Evolutionary conservation across 2,113 vertebrate genomes (phyloP).

Genomic region (Cyanoliseus patagonus): DNA sequence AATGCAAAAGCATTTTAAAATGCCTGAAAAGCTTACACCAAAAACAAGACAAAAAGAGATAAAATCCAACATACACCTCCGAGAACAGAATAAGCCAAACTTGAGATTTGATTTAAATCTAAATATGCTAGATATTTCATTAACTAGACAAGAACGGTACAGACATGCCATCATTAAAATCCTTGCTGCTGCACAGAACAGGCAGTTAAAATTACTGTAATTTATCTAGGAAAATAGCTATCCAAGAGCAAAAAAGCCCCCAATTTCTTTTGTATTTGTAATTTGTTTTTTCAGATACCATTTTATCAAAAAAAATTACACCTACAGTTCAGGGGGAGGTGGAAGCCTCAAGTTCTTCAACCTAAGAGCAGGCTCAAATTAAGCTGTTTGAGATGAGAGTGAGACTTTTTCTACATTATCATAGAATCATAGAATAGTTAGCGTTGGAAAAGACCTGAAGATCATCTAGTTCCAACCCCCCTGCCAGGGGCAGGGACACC

Average conservation of each 20-base stretch:
- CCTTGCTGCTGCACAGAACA: not conserved
- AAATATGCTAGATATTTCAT: not conserved
- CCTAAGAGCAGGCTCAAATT: not conserved
- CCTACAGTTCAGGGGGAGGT: not conserved
- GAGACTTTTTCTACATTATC: not conserved
- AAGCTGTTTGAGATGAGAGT: not conserved
- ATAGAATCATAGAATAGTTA: no score
- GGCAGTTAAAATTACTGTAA: not conserved
- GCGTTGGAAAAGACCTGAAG: no score
- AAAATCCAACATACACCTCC: not conserved
- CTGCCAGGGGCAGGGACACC: no score
- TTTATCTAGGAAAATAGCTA: not conserved
- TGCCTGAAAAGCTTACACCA: not conserved
- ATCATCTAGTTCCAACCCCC: no score
- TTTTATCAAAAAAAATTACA: not conserved
- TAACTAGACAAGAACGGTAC: not conserved
- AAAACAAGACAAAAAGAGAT: not conserved
- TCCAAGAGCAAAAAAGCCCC: not conserved
- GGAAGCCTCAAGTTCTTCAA: not conserved
- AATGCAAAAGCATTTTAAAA: not conserved
- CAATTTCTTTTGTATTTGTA: not conserved
- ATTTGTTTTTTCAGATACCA: not conserved
- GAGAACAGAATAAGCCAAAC: not conserved
- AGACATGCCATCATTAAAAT: conserved; percentile 13
- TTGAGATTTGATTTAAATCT: not conserved